A percentile compares a stretch with the other conserved stretches of the same genome.
Conservation (phyloP, 2,113 vertebrate genomes). For the Panthera leo region DNA sequence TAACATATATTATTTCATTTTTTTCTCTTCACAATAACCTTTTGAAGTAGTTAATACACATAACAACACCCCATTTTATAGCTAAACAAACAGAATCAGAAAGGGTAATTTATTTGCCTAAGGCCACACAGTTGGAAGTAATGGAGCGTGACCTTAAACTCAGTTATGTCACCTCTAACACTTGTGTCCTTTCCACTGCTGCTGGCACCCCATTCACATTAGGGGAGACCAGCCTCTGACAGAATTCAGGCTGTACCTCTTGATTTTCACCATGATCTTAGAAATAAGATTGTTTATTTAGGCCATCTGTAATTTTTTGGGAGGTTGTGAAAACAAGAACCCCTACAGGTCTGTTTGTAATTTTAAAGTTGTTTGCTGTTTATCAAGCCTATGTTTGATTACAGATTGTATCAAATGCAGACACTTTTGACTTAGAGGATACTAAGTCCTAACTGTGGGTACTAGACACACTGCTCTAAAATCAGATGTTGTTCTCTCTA, state of each 20-base stretch:
- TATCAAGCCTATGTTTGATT: background rate
- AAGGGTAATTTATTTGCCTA: background rate
- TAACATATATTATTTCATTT: background rate
- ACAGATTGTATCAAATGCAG: background rate
- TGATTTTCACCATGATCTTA: background rate
- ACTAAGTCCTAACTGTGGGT: background rate
- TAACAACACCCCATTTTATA: background rate
- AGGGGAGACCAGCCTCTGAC: background rate
- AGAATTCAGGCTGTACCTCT: background rate
- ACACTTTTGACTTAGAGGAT: background rate
- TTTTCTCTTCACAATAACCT: background rate
- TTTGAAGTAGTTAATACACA: background rate
- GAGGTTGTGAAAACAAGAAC: background rate
- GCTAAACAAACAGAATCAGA: background rate
- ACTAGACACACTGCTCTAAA: background rate
- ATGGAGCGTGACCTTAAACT: background rate
- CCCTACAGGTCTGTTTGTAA: background rate
- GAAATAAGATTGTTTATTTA: background rate
- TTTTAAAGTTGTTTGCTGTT: background rate
- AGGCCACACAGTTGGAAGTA: background rate
- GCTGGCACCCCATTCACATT: background rate
- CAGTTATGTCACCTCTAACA: background rate
- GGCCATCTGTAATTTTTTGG: background rate
- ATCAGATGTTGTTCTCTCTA: background rate
- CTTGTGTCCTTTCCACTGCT: background rate